Conservation (phyloP, 2,888 invertebrate genomes). For the Acleris holmiana region DNA sequence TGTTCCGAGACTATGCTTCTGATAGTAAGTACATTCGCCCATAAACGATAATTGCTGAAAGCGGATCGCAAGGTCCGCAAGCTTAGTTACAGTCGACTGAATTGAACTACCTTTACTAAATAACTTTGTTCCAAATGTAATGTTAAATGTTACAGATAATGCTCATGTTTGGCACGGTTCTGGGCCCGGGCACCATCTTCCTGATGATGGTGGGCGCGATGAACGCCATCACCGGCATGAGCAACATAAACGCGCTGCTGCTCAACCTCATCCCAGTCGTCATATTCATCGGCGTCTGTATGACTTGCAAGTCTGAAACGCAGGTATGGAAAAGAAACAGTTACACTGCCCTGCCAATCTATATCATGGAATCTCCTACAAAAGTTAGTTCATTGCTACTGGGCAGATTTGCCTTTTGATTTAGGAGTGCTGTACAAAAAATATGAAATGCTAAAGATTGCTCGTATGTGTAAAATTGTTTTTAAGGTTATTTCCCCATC, state of each 20-base stretch:
- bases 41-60: too few relatives aligned
- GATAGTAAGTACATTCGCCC: too few relatives aligned
- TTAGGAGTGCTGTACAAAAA: accelerated
- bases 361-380: too few relatives aligned
- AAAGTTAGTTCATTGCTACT: too few relatives aligned
- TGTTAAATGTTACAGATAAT: constrained; percentile 66
- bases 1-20: too few relatives aligned
- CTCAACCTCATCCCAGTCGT: constrained; percentile 88
- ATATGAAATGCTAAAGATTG: too few relatives aligned
- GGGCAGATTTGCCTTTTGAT: too few relatives aligned
- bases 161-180: constrained; percentile 89
- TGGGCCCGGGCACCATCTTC: constrained; percentile 93
- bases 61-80: too few relatives aligned
- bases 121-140: neutral
- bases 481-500: too few relatives aligned
- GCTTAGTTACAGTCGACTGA: too few relatives aligned
- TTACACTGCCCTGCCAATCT: neutral
- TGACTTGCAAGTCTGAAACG: constrained; percentile 86
- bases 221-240: constrained; percentile 90
- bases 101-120: too few relatives aligned
- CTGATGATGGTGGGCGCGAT: constrained; percentile 93
- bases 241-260: constrained; percentile 86
- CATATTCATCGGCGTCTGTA: constrained; percentile 87
- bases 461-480: too few relatives aligned
- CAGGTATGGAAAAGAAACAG: constrained; percentile 84